These are phyloP conservation scores for Thomomys bottae DNA, from an alignment of 2,113 vertebrate genomes.

Conservation along the genomic window DNA sequence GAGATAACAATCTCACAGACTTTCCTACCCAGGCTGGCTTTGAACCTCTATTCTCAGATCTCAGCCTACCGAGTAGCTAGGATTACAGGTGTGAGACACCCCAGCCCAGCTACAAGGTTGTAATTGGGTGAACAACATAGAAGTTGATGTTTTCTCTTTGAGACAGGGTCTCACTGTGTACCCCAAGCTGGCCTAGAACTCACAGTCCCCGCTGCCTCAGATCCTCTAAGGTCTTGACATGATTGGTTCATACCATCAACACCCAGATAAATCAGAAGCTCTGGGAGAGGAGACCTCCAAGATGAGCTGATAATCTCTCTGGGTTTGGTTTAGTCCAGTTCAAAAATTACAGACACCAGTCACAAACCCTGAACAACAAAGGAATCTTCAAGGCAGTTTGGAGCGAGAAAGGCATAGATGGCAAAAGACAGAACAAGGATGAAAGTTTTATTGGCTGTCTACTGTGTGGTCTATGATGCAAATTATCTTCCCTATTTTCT, in stretches of 20 bases:
- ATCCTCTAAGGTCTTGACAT: neutral
- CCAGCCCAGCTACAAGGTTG: neutral
- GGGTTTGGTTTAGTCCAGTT: neutral
- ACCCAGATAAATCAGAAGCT: neutral
- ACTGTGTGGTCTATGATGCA: neutral
- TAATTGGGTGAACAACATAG: neutral
- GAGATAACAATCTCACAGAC: too few species aligned
- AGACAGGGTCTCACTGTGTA: neutral
- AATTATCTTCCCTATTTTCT: slow-evolving; percentile 19
- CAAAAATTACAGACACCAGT: neutral
- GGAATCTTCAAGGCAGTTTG: neutral
- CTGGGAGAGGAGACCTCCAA: neutral
- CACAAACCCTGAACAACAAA: neutral
- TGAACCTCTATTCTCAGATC: too few species aligned
- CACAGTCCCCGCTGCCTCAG: neutral
- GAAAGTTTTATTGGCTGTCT: neutral
- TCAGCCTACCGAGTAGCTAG: too few species aligned
- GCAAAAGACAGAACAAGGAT: neutral
- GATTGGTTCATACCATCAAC: neutral
- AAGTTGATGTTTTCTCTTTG: neutral
- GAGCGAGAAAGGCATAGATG: neutral
- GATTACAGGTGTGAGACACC: too few species aligned
- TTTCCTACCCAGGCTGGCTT: too few species aligned
- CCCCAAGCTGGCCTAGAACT: neutral
- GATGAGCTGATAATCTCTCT: neutral